Evolutionary conservation across 2,797 vertebrate genomes (phyloP).

Genomic region (Crocodylus rhombifer): DNA sequence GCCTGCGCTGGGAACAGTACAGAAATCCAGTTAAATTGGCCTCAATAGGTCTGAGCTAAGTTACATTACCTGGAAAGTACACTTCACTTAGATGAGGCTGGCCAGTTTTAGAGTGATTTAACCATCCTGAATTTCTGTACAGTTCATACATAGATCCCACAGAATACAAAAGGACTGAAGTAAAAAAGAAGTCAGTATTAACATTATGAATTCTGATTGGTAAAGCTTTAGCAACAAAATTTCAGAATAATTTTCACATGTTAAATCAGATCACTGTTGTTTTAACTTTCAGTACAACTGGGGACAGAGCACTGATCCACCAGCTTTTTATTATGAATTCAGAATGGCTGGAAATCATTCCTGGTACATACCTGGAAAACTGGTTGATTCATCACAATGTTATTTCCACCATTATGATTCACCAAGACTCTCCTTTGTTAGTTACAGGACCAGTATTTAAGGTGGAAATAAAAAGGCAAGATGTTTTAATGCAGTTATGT

Average conservation of each 20-base stretch:
- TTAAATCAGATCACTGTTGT: not conserved
- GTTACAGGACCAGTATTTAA: not conserved
- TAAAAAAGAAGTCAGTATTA: not conserved
- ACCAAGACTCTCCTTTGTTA: not conserved
- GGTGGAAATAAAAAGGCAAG: not conserved
- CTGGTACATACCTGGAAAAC: not conserved
- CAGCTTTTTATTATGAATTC: not conserved
- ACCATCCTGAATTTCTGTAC: too few relatives aligned
- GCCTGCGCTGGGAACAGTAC: too few relatives aligned
- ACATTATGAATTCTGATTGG: not conserved
- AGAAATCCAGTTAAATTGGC: too few relatives aligned
- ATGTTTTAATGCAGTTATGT: not conserved
- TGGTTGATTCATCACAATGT: not conserved
- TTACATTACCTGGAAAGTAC: too few relatives aligned
- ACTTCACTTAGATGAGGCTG: too few relatives aligned
- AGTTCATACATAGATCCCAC: too few relatives aligned
- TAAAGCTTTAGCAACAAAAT: not conserved
- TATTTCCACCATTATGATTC: not conserved
- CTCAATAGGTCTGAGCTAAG: too few relatives aligned
- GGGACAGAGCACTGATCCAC: not conserved
- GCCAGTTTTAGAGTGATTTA: too few relatives aligned
- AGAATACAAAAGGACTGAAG: not conserved
- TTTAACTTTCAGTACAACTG: not conserved
- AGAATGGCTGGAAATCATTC: not conserved
- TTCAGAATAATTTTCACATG: too few relatives aligned